A percentile compares a stretch with the other conserved stretches of the same genome.
Evolutionary conservation across 2,888 invertebrate genomes (phyloP).

Genomic region (Chaitophorus viminalis): DNA sequence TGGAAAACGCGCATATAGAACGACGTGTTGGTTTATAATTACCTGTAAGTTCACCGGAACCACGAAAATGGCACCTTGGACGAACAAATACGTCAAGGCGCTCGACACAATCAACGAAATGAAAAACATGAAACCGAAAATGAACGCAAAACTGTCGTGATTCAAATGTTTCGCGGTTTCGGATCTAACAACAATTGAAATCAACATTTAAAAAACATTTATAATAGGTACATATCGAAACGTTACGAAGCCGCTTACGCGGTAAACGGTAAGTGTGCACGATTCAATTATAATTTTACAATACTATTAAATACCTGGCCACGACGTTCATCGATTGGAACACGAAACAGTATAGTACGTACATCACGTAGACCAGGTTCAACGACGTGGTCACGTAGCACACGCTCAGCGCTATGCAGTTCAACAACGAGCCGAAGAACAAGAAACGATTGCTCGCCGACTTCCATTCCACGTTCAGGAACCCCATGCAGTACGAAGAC

Average conservation of each 20-base stretch:
- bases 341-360: neutral
- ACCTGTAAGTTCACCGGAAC: slow-evolving; percentile 27
- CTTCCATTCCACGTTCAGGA: slow-evolving; percentile 31
- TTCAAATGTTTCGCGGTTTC: slow-evolving; percentile 51
- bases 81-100: slow-evolving; percentile 17
- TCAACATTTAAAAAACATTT: neutral
- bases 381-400: slow-evolving; percentile 29
- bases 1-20: too few relatives aligned
- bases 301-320: neutral
- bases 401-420: slow-evolving; percentile 9
- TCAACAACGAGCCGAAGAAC: slow-evolving; percentile 14
- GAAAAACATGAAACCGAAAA: slow-evolving; percentile 27
- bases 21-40: neutral
- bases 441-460: slow-evolving; percentile 1
- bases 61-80: slow-evolving; percentile 23
- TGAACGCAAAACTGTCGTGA: slow-evolving; percentile 45
- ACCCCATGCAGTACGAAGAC: slow-evolving; percentile 37
- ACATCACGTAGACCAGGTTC: slow-evolving; percentile 44
- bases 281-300: neutral
- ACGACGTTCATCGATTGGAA: slow-evolving; percentile 45
- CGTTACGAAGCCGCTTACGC: too few relatives aligned
- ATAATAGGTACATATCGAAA: neutral
- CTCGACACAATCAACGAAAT: slow-evolving; percentile 28
- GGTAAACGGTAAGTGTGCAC: neutral
- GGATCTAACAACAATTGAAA: neutral